phyloP scores from a whole-genome alignment of 2,888 invertebrate genomes.

The Sepioteuthis lessoniana region DNA sequence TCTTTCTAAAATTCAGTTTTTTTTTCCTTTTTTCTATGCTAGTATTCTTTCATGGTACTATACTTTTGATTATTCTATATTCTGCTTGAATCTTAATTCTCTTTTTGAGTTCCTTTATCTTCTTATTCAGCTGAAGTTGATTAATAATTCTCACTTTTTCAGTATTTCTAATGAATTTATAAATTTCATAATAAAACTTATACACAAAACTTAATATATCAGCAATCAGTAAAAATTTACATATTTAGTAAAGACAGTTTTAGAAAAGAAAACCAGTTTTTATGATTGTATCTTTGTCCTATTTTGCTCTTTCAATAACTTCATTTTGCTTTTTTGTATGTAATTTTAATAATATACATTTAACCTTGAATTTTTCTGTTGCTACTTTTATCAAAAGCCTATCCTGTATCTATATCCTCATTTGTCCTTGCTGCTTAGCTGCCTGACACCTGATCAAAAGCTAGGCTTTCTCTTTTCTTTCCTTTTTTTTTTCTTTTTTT shows the following conservation, averaged over 20 bases:
- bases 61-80: not conserved
- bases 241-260: not conserved
- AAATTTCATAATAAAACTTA: not conserved
- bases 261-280: not conserved
- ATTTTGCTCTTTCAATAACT: not conserved
- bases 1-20: not conserved
- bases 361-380: not conserved
- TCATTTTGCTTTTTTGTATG: not conserved
- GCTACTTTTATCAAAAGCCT: not conserved
- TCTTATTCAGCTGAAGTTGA: not conserved
- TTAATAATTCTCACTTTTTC: too few species aligned
- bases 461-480: too few species aligned
- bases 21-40: not conserved
- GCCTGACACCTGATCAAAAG: not conserved
- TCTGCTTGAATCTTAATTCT: not conserved
- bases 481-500: too few species aligned
- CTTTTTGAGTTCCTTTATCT: not conserved
- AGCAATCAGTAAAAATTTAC: not conserved
- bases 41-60: not conserved
- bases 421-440: not conserved
- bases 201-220: not conserved
- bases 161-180: not conserved
- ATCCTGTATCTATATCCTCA: not conserved
- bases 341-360: not conserved
- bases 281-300: not conserved